Evolutionary conservation across 2,888 invertebrate genomes (phyloP), one percentile per base, ranked within the genome.

Genomic region (Tenthredo amoena): DNA sequence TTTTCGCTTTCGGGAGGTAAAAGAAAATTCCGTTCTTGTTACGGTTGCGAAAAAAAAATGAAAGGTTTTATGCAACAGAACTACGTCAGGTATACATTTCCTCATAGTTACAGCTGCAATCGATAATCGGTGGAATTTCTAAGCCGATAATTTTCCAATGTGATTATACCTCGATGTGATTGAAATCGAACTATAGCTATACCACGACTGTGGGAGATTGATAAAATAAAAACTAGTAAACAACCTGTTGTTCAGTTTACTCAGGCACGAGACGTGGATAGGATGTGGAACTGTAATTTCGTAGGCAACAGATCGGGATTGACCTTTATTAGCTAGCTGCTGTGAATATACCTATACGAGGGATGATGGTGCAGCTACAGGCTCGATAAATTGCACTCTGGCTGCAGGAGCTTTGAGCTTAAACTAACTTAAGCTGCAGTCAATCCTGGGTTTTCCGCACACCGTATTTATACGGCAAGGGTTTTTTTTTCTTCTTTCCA

Each of bases 361-460:
- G 62, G 43, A 74, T 74, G 74, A 34, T 34, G 40, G 34, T 40
- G 72, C n/a, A 26, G 34, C n/a, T 37, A 34, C 7, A 12, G 40
- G 74, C 74, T 74, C 74, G 43, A 43, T 26, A 74, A 74, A 74
- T 74, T 74, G n/a, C 74, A 74, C 74, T 43, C 31, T 34, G 26
- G 62, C 9, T 26, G 21, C 15, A 12, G 15, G 18, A 34, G 34
- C 68, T 68, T 68, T 68, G 26, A 26, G 68, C 68, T 68, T 68
- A 68, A 68, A 68, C 68, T 68, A 34, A 68, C 15, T 68, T 68
- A 62, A 62, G 26, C 62, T 26, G 26, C 26, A 62, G 62, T 62
- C 26, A 26, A 62, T 62, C n/a, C n/a, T 55, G n/a, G n/a, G 12
- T 62, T 26, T 62, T 62, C 26, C 26, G 26, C 7, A 10, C 62